These are phyloP conservation scores for Luffia ferchaultella DNA, from an alignment of 2,888 invertebrate species.

Conservation along the genomic window DNA sequence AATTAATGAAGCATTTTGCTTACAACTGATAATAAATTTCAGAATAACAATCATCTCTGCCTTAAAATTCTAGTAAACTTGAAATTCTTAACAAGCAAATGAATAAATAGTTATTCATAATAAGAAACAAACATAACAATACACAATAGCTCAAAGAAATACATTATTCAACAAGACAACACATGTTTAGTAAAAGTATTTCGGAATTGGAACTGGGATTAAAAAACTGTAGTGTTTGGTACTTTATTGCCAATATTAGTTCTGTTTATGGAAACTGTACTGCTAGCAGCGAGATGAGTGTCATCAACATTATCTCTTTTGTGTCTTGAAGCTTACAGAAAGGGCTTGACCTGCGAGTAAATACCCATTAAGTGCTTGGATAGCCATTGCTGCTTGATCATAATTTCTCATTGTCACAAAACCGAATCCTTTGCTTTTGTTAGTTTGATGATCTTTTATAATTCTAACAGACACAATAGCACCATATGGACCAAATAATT, in stretches of 20 bases:
- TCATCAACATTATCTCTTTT: conserved; percentile 62
- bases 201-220: neutral
- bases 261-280: conserved; percentile 60
- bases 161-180: conserved; percentile 60
- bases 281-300: conserved; percentile 30
- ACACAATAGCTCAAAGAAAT: conserved; percentile 63
- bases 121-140: conserved; percentile 65
- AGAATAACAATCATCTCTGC: conserved; percentile 56
- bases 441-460: conserved; percentile 62
- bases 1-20: conserved; percentile 58
- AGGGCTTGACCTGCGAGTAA: conserved; percentile 55
- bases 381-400: conserved; percentile 63
- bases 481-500: conserved; percentile 64
- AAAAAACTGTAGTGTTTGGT: conserved; percentile 26
- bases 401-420: conserved; percentile 66
- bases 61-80: conserved; percentile 65
- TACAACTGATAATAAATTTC: conserved; percentile 55
- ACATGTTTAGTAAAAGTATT: conserved; percentile 35
- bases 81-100: conserved; percentile 65
- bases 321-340: conserved; percentile 63
- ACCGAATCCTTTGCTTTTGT: conserved; percentile 63
- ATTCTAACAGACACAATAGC: conserved; percentile 66
- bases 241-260: conserved; percentile 40
- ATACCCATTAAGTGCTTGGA: conserved; percentile 60
- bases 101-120: conserved; percentile 66